Conservation (phyloP, 2,797 vertebrate genomes). For the Acestrorhynchus altus region DNA sequence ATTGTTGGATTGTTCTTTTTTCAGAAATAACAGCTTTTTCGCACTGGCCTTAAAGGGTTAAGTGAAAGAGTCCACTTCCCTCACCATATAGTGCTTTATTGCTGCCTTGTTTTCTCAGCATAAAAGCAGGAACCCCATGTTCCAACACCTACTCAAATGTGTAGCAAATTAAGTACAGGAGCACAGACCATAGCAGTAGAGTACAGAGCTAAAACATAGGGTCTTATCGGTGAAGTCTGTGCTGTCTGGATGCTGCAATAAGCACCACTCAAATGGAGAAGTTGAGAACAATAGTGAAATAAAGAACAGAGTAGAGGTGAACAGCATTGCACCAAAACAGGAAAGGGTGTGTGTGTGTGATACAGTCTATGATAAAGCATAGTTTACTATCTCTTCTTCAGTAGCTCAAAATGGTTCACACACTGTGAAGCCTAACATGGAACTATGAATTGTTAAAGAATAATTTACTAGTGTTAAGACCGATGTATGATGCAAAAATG, state of each 20-base stretch:
- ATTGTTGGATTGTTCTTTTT: neutral
- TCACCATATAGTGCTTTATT: slow-evolving; percentile 4
- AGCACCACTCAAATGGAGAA: slow-evolving; percentile 45
- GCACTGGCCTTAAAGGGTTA: neutral
- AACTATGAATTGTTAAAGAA: too few relatives aligned
- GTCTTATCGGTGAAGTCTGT: neutral
- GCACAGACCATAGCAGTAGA: slow-evolving; percentile 31
- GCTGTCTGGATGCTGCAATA: slow-evolving; percentile 23
- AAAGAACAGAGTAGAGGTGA: slow-evolving; percentile 46
- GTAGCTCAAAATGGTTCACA: slow-evolving; percentile 2
- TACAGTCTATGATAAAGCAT: neutral
- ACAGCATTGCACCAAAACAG: slow-evolving; percentile 50
- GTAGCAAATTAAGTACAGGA: slow-evolving; percentile 12
- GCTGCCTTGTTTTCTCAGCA: slow-evolving; percentile 8
- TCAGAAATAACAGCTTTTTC: too few relatives aligned
- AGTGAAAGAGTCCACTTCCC: neutral
- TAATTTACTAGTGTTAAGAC: too few relatives aligned
- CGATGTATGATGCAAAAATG: too few relatives aligned
- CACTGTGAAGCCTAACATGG: neutral
- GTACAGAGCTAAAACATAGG: neutral
- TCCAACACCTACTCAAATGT: slow-evolving; percentile 28
- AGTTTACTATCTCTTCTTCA: slow-evolving; percentile 4
- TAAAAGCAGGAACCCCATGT: slow-evolving; percentile 23
- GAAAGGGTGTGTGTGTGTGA: slow-evolving; percentile 53
- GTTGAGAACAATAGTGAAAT: slow-evolving; percentile 54